A percentile compares a stretch with the other conserved stretches of the same genome.
phyloP scores from a whole-genome alignment of 2,888 invertebrate species.

The Zaprionus lineosus region DNA sequence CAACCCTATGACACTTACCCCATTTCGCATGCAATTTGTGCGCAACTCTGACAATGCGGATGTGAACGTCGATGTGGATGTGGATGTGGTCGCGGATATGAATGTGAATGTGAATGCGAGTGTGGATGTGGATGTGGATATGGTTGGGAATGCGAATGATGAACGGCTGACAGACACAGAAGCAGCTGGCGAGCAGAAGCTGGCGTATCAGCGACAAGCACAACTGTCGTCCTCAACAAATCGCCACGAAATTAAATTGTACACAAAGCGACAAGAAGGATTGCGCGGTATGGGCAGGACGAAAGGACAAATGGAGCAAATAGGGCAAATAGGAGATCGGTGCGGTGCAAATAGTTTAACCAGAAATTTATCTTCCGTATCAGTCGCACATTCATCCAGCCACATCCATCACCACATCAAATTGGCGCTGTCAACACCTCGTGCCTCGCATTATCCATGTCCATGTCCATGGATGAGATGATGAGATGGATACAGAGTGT shows the following conservation, averaged over 20 bases:
- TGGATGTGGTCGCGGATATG: slow-evolving; percentile 13
- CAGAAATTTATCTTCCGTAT: slow-evolving; percentile 69
- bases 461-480: background rate
- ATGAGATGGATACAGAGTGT: too few species aligned
- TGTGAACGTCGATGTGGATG: slow-evolving; percentile 38
- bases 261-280: slow-evolving; percentile 38
- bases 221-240: slow-evolving; percentile 51
- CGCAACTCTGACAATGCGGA: slow-evolving; percentile 51
- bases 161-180: slow-evolving; percentile 66
- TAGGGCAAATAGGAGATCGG: too few species aligned
- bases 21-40: slow-evolving; percentile 71
- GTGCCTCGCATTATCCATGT: slow-evolving; percentile 13
- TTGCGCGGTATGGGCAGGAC: background rate
- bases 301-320: background rate
- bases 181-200: slow-evolving; percentile 10
- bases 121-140: slow-evolving; percentile 22
- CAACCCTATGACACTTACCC: slow-evolving; percentile 63
- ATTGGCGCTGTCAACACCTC: slow-evolving; percentile 71
- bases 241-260: slow-evolving; percentile 76
- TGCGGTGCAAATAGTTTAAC: slow-evolving; percentile 76
- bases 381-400: slow-evolving; percentile 27
- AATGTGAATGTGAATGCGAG: slow-evolving; percentile 20
- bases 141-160: slow-evolving; percentile 56
- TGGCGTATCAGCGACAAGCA: slow-evolving; percentile 47
- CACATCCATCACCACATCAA: slow-evolving; percentile 45